phyloP scores from a whole-genome alignment of 2,888 invertebrate genomes.

The Aplocera efformata region DNA sequence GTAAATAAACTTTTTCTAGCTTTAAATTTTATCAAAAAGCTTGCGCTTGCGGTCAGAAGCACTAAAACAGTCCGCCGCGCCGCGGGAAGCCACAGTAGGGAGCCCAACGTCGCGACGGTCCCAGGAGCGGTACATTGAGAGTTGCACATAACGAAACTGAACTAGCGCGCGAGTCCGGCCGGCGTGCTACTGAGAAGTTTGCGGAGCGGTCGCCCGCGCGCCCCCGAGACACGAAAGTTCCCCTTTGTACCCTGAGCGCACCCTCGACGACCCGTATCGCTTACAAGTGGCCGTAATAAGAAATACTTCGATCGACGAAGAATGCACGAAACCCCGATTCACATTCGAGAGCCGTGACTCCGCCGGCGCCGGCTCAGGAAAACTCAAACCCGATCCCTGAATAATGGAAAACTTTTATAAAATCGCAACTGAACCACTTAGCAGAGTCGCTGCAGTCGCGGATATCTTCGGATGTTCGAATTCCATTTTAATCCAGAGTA shows the following conservation, averaged over 20 bases:
- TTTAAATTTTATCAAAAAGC: conserved; percentile 1
- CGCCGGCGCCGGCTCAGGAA: too few relatives aligned
- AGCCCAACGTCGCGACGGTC: conserved; percentile 1
- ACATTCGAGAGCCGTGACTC: too few relatives aligned
- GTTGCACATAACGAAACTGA: conserved; percentile 4
- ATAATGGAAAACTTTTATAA: conserved; percentile 3
- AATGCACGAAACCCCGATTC: background rate
- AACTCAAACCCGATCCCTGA: background rate
- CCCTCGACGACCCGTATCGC: conserved; percentile 4
- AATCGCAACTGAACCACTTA: background rate
- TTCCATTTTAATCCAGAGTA: background rate
- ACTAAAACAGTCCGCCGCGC: conserved; percentile 10
- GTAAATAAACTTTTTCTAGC: conserved; percentile 4
- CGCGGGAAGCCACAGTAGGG: conserved; percentile 5
- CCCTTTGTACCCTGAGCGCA: conserved; percentile 5
- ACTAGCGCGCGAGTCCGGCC: conserved; percentile 8
- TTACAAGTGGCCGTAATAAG: conserved; percentile 2
- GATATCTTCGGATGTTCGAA: conserved; percentile 1
- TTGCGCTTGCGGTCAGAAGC: conserved; percentile 13
- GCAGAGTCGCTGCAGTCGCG: background rate
- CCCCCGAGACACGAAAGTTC: conserved; percentile 10
- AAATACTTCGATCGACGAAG: background rate
- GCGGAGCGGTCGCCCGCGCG: conserved; percentile 6
- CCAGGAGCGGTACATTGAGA: conserved; percentile 1
- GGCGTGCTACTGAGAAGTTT: conserved; percentile 8